Evolutionary conservation across 2,888 invertebrate species (phyloP).

Genomic region (Incurvaria masculella): DNA sequence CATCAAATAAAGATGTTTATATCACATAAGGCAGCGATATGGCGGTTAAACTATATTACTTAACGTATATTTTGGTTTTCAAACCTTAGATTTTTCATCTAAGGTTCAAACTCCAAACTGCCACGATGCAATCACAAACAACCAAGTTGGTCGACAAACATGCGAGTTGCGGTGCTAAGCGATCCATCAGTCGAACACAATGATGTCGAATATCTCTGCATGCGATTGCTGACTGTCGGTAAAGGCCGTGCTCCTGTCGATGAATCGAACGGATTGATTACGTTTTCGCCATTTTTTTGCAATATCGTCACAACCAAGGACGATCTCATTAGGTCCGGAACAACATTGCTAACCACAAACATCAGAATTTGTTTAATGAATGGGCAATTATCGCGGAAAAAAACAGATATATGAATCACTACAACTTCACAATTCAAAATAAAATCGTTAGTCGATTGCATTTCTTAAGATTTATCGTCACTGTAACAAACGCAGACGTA

Average conservation of each 20-base stretch:
- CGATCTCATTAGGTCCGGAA: neutral
- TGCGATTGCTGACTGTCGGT: neutral
- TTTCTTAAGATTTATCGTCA: neutral
- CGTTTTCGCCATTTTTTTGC: neutral
- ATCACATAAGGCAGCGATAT: too few species aligned
- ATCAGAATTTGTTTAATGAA: slow-evolving; percentile 8
- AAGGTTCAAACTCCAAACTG: too few species aligned
- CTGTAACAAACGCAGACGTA: too few species aligned
- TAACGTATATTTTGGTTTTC: too few species aligned
- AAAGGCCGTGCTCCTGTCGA: neutral
- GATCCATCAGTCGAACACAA: too few species aligned
- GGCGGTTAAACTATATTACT: too few species aligned
- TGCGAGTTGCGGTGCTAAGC: too few species aligned
- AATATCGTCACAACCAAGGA: neutral
- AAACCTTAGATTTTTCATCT: too few species aligned
- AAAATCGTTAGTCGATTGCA: neutral
- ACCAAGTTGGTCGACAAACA: too few species aligned
- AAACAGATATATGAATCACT: slow-evolving; percentile 15
- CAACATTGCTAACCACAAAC: neutral
- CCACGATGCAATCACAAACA: too few species aligned
- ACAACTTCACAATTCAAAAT: neutral
- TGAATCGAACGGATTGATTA: neutral
- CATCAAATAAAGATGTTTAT: too few species aligned
- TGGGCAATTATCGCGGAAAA: slow-evolving; percentile 18
- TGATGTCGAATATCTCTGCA: neutral